phyloP scores from a whole-genome alignment of 2,888 invertebrate genomes.

The Lasioglossum leucozonium region DNA sequence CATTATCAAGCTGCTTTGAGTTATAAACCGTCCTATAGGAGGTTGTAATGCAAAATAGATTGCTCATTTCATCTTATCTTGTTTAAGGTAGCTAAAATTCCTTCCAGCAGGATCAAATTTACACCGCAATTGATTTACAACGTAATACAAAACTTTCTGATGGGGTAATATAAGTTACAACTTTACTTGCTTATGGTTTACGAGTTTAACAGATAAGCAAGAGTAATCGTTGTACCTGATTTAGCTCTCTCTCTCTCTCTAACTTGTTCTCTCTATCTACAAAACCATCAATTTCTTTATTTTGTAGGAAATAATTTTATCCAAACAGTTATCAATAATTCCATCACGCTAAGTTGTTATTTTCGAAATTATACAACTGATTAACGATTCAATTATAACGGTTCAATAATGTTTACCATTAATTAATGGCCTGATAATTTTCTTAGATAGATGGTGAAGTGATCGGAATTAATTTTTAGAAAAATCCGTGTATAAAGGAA shows the following conservation, averaged over 20 bases:
- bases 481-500: not conserved
- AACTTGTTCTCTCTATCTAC: not conserved
- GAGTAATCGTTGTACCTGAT: not conserved
- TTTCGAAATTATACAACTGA: too few species aligned
- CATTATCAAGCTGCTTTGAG: not conserved
- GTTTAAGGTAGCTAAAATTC: conserved; percentile 21
- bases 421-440: not conserved
- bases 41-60: conserved; percentile 9
- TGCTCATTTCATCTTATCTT: conserved; percentile 1
- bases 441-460: not conserved
- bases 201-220: not conserved
- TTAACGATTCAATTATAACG: too few species aligned
- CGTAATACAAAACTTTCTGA: conserved; percentile 32
- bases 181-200: conserved; percentile 9
- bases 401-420: not conserved
- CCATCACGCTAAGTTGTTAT: too few species aligned
- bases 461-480: not conserved
- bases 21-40: not conserved
- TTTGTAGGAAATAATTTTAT: not conserved
- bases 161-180: conserved; percentile 35
- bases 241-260: not conserved
- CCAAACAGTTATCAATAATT: not conserved
- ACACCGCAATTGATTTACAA: conserved; percentile 36
- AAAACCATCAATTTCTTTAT: not conserved
- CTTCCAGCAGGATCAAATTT: conserved; percentile 26